Evolutionary conservation across 2,113 vertebrate species (phyloP).

Genomic region (Athene cunicularia): DNA sequence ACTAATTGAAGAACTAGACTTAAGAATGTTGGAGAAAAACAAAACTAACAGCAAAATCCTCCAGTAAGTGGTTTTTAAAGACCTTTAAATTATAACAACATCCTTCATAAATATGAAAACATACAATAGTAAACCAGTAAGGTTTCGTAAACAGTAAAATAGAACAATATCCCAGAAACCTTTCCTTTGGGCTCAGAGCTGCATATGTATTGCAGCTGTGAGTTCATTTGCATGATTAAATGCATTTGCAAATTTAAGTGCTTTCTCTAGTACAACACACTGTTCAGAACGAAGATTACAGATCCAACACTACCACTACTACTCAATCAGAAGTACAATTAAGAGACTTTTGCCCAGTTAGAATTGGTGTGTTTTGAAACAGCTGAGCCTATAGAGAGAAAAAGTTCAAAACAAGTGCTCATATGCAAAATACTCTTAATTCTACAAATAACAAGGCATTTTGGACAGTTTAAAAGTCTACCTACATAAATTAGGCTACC

Average conservation of each 20-base stretch:
- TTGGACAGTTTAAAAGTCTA: background rate
- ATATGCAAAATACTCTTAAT: background rate
- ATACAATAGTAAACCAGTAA: background rate
- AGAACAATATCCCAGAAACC: background rate
- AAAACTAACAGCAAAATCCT: background rate
- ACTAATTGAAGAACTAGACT: background rate
- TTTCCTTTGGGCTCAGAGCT: background rate
- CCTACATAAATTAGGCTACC: rapidly evolving
- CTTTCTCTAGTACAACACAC: background rate
- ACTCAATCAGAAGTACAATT: background rate
- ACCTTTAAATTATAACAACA: background rate
- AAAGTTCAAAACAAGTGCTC: background rate
- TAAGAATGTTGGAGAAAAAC: background rate
- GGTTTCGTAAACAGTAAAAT: background rate
- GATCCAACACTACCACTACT: background rate
- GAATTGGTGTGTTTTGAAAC: background rate
- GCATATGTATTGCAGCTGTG: background rate
- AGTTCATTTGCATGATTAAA: background rate
- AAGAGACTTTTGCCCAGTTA: background rate
- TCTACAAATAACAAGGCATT: background rate
- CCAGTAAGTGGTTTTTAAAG: background rate
- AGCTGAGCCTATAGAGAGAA: background rate
- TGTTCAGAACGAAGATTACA: background rate
- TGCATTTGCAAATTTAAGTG: background rate
- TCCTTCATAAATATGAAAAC: background rate